phyloP scores from a whole-genome alignment of 1,140 invertebrate species.

The Drepana arcuata region DNA sequence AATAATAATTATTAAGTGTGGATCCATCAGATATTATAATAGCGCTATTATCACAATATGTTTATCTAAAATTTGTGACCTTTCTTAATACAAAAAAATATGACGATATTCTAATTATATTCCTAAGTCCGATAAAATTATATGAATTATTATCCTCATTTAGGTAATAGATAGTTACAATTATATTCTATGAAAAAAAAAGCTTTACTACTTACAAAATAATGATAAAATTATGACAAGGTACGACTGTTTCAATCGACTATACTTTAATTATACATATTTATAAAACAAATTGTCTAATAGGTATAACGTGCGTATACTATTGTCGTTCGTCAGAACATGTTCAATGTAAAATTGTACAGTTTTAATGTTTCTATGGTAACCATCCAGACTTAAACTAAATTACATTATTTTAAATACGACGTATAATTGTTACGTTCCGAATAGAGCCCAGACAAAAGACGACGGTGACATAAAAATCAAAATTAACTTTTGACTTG shows the following conservation, averaged over 20 bases:
- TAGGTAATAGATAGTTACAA: constrained; percentile 16
- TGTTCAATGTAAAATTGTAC: constrained; percentile 13
- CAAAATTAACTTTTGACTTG: too few species aligned
- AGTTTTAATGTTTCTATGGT: constrained; percentile 25
- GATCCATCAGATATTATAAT: constrained; percentile 10
- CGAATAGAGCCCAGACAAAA: constrained; percentile 11
- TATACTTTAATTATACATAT: too few species aligned
- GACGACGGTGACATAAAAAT: too few species aligned
- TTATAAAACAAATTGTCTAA: constrained; percentile 9
- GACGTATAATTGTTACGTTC: constrained; percentile 14
- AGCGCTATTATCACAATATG: constrained; percentile 4
- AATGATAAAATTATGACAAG: constrained; percentile 25
- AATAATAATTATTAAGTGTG: too few species aligned
- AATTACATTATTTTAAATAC: constrained; percentile 18
- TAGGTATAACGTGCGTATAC: constrained; percentile 6
- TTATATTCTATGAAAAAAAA: constrained; percentile 13
- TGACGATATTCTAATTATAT: constrained; percentile 12
- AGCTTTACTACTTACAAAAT: constrained; percentile 32
- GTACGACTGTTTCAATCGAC: too few species aligned
- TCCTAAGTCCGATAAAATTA: constrained; percentile 11
- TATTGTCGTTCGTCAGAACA: constrained; percentile 12
- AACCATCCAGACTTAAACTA: constrained; percentile 29
- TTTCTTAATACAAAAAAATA: constrained; percentile 7
- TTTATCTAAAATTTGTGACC: constrained; percentile 9
- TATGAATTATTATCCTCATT: constrained; percentile 15